Evolutionary conservation across 2,113 vertebrate species (phyloP).

Genomic region (Nothoprocta pentlandii): DNA sequence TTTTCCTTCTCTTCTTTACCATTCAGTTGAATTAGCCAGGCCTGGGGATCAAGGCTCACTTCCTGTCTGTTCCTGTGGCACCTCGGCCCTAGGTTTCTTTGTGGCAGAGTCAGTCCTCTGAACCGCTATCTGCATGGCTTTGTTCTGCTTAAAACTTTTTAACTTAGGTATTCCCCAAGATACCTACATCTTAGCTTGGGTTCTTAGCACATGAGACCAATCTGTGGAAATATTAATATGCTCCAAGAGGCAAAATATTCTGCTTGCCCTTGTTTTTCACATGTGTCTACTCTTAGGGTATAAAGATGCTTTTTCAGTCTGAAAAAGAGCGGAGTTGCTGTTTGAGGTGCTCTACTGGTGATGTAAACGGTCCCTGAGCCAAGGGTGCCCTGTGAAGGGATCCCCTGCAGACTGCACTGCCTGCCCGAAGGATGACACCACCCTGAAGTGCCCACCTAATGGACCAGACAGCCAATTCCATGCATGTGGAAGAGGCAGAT

Average conservation of each 20-base stretch:
- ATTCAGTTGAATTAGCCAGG: background rate
- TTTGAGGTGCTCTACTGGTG: background rate
- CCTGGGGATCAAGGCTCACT: background rate
- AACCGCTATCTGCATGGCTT: background rate
- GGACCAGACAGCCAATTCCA: too few relatives aligned
- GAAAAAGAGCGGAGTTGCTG: background rate
- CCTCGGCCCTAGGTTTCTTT: background rate
- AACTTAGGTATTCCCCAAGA: background rate
- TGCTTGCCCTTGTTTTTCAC: background rate
- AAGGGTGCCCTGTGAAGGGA: background rate
- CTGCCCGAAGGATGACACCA: too few relatives aligned
- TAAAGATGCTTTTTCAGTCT: background rate
- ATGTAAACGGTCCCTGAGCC: background rate
- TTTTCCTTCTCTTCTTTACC: background rate
- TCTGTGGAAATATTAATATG: background rate
- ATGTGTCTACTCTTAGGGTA: background rate
- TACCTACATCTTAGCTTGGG: background rate
- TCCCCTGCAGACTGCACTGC: background rate
- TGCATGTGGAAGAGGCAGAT: background rate
- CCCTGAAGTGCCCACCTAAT: too few relatives aligned
- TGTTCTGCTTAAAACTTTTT: background rate
- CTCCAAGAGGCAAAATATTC: background rate
- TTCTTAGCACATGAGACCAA: background rate
- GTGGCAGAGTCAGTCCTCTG: background rate
- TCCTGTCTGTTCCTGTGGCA: background rate